A percentile compares a stretch with the other conserved stretches of the same genome.
These are phyloP conservation scores for Tachina lurida DNA, from an alignment of 2,888 invertebrate genomes.

Conservation along the genomic window DNA sequence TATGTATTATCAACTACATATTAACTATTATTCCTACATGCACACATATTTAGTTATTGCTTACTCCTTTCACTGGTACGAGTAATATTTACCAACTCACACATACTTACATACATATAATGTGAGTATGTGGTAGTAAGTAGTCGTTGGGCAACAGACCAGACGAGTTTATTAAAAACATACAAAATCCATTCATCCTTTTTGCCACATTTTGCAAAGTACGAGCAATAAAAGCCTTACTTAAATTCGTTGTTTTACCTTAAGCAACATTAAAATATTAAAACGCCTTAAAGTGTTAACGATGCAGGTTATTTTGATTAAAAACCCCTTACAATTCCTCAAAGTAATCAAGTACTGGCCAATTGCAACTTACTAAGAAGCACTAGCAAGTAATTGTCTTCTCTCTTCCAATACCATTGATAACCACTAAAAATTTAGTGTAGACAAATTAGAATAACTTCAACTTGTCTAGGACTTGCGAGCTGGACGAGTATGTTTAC, in stretches of 20 bases:
- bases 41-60: background rate
- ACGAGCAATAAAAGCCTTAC: slow-evolving; percentile 9
- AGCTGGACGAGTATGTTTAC: no score
- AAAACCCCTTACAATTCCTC: background rate
- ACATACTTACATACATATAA: background rate
- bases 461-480: no score
- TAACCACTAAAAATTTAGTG: no score
- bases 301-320: slow-evolving; percentile 32
- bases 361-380: background rate
- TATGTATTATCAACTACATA: slow-evolving; percentile 15
- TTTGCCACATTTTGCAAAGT: slow-evolving; percentile 2
- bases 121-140: background rate
- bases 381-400: background rate
- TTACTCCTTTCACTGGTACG: background rate
- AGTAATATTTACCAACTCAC: background rate
- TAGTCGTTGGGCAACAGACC: background rate
- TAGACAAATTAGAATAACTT: no score
- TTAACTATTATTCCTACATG: background rate
- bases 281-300: slow-evolving; percentile 45
- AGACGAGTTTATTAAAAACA: slow-evolving; percentile 48
- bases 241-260: slow-evolving; percentile 9
- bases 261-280: slow-evolving; percentile 32
- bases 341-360: background rate
- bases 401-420: no score
- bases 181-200: slow-evolving; percentile 17